phyloP scores from a whole-genome alignment of 2,113 vertebrate genomes.

The Merops nubicus region DNA sequence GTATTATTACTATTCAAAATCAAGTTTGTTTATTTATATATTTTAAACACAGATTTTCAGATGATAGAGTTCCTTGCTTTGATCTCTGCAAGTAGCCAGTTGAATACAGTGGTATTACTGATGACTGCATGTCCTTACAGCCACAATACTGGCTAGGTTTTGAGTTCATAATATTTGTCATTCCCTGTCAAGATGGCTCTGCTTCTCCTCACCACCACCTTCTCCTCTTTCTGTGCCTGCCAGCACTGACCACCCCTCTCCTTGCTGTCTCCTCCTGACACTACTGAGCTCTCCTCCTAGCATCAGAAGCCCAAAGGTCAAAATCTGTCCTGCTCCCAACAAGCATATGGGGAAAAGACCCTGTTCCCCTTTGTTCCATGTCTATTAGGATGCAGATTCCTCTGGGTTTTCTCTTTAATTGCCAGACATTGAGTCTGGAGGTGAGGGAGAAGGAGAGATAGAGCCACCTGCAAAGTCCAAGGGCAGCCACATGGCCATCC shows the following conservation, averaged over 20 bases:
- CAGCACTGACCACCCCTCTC: not conserved
- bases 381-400: not conserved
- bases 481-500: not conserved
- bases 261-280: not conserved
- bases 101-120: accelerated
- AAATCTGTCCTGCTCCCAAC: not conserved
- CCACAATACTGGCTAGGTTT: not conserved
- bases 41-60: not conserved
- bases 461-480: not conserved
- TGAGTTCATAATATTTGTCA: not conserved
- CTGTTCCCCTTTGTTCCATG: not conserved
- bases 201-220: not conserved
- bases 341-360: not conserved
- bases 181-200: not conserved
- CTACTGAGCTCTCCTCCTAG: not conserved
- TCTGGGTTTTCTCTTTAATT: not conserved
- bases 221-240: not conserved
- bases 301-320: not conserved
- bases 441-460: not conserved
- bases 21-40: not conserved
- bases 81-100: not conserved
- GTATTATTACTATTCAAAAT: not conserved
- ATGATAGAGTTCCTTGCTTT: not conserved
- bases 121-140: not conserved
- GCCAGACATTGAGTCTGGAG: not conserved